Evolutionary conservation across 2,797 vertebrate species (phyloP).

Genomic region (Brachyrhaphis roseni): DNA sequence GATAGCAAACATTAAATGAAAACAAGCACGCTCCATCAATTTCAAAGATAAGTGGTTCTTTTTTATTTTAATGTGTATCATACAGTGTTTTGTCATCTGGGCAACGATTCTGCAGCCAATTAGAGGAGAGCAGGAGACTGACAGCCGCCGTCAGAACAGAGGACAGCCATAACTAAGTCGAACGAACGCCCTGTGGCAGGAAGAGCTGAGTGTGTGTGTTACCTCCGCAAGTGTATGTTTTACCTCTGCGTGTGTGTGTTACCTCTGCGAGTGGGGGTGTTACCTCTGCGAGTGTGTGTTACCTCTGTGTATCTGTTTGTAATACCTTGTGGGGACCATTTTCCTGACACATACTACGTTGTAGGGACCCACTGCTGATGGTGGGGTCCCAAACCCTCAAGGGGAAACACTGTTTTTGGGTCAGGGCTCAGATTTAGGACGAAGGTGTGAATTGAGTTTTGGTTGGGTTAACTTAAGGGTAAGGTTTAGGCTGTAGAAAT

Average conservation of each 20-base stretch:
- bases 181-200: slow-evolving; percentile 59
- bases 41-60: background rate
- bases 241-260: slow-evolving; percentile 12
- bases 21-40: background rate
- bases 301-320: slow-evolving; percentile 87
- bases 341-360: too few species aligned
- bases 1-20: background rate
- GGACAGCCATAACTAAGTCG: slow-evolving; percentile 67
- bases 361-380: too few species aligned
- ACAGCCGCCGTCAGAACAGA: slow-evolving; percentile 65
- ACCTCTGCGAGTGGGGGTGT: slow-evolving; percentile 94
- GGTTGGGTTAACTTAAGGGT: too few species aligned
- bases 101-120: slow-evolving; percentile 31
- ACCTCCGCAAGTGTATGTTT: slow-evolving; percentile 61
- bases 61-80: background rate
- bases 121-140: slow-evolving; percentile 48
- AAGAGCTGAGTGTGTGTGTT: slow-evolving; percentile 19
- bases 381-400: too few species aligned
- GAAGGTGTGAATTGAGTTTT: too few species aligned
- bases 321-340: too few species aligned
- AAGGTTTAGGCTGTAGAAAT: too few species aligned
- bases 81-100: slow-evolving; percentile 16
- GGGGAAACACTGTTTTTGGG: too few species aligned
- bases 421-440: too few species aligned
- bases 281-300: slow-evolving; percentile 12